A percentile compares a stretch with the other conserved stretches of the same genome.
Conservation (phyloP, 2,113 vertebrate genomes). For the Silurus glanis region DNA sequence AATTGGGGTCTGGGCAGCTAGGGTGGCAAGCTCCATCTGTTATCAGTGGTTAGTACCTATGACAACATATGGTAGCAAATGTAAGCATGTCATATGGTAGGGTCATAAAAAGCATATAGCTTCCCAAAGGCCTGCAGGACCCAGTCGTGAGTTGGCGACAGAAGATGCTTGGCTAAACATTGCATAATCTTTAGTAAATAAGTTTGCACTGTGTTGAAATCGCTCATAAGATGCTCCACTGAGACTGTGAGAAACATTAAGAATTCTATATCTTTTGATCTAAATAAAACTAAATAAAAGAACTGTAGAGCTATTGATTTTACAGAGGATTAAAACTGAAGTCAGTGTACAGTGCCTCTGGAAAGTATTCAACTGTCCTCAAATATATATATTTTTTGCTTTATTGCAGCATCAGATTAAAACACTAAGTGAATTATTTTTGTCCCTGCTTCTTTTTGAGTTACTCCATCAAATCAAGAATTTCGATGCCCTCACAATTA, state of each 20-base stretch:
- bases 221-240: neutral
- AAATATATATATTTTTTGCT: neutral
- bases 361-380: neutral
- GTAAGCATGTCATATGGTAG: neutral
- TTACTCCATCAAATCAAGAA: neutral
- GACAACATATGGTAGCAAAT: slow-evolving; percentile 8
- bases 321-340: neutral
- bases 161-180: neutral
- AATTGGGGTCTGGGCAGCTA: neutral
- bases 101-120: neutral
- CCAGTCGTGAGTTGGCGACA: neutral
- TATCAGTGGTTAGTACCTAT: neutral
- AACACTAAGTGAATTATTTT: neutral
- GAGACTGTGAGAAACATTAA: neutral
- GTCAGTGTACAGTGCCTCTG: neutral
- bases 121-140: neutral
- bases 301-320: neutral
- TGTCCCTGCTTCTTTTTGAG: too few relatives aligned
- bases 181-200: neutral
- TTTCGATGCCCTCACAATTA: neutral
- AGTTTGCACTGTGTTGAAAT: neutral
- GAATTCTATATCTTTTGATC: neutral
- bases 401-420: neutral
- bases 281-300: neutral
- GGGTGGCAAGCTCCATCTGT: neutral